Base-by-base conservation (phyloP, 2,888 invertebrate species). In the Hydraecia micacea region DNA sequence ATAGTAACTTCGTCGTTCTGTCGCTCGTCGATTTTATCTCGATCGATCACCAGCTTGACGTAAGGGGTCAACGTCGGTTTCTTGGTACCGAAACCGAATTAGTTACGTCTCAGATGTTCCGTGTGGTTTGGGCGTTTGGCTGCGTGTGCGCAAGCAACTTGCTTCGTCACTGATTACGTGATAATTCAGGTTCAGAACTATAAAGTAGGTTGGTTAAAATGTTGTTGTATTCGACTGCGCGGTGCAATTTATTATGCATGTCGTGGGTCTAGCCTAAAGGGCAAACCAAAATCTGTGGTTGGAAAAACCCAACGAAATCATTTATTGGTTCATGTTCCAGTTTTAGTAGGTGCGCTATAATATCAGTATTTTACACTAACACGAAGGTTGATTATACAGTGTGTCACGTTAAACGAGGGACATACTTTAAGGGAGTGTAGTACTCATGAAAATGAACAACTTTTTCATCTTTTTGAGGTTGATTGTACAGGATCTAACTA, bases 41-140 rank as follows among this genome's bases (percentile, higher is more conserved):
- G 86, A 92, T 92, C 91, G 88, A 91, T 92, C 91, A 91, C 80
- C 79, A 65, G 68, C 78, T 87, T 89, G 90, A 91, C 91, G 88
- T 73, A 84, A 80, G 87, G 85, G 88, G 88, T 87, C 87, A 63
- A 66, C 79, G 42, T 75, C 70, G 71, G 78, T 62, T 90, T 90
- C 88, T 86, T n/a, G 79, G 90, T 89, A 81, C 75, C 49, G 25
- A 70, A n/a, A 87, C 71, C 42, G 62, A 86, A 86, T 89, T 86
- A 69, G 85, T 86, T 87, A 89, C 86, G 83, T 83, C 66, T 82
- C 75, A 65, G 80, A 81, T 84, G 79, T 87, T 88, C 82, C 81
- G 85, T 86, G 86, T 83, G 79, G 75, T 74, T 80, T 72, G 39
- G 81, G 28, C 36, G n/a, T 60, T 52, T 73, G 65, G n/a, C 65